A percentile compares a stretch with the other conserved stretches of the same genome.
phyloP scores from a whole-genome alignment of 2,888 invertebrate species.

The Pseudococcus jackbeardsleyi region DNA sequence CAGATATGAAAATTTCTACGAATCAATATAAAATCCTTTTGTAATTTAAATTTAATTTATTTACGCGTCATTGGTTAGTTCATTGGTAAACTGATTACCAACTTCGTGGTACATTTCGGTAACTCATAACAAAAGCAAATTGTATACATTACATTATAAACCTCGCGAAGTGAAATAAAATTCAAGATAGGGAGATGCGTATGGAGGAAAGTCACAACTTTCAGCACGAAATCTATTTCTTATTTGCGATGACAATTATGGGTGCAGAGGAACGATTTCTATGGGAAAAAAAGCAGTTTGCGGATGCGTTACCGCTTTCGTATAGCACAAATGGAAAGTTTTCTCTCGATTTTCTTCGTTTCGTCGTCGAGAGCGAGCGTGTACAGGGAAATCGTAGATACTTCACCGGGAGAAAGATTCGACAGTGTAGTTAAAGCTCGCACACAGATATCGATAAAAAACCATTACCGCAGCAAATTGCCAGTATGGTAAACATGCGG shows the following conservation, averaged over 20 bases:
- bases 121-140: conserved; percentile 5
- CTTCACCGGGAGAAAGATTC: conserved; percentile 1
- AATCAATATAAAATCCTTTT: not conserved
- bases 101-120: not conserved
- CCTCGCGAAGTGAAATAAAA: not conserved
- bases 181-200: not conserved
- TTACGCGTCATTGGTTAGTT: not conserved
- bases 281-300: conserved; percentile 42
- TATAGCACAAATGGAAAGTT: not conserved
- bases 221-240: conserved; percentile 30
- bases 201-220: not conserved
- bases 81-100: not conserved
- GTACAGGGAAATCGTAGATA: conserved; percentile 6
- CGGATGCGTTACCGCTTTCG: conserved; percentile 15
- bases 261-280: conserved; percentile 18
- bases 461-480: conserved; percentile 47
- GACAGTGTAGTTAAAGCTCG: conserved; percentile 15
- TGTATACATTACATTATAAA: conserved; percentile 12
- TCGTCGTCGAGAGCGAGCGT: not conserved
- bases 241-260: conserved; percentile 49
- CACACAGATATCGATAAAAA: conserved; percentile 31
- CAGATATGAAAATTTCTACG: not conserved
- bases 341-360: conserved; percentile 17
- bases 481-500: conserved; percentile 40
- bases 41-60: not conserved